These are phyloP conservation scores for Tryphoninae sp. DNA, from an alignment of 2,888 invertebrate genomes.

Conservation along the genomic window DNA sequence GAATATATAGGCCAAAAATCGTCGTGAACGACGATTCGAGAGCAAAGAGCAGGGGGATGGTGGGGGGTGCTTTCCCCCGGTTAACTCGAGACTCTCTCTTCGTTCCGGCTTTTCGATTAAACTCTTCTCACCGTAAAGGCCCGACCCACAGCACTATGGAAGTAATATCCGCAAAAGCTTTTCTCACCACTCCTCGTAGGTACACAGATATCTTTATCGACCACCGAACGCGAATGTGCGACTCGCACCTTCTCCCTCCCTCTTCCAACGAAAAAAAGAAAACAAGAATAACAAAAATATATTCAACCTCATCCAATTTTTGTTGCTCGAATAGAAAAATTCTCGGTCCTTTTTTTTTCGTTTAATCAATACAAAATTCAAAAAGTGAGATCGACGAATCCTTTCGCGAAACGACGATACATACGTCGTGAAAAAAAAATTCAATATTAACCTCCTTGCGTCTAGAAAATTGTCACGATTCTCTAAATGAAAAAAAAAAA, in stretches of 20 bases:
- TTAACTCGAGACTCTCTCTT: background rate
- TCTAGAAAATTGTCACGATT: too few species aligned
- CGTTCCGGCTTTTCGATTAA: conserved; percentile 43
- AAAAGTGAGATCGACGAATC: too few species aligned
- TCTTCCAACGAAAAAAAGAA: too few species aligned
- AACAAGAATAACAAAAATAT: too few species aligned
- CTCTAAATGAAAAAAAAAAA: too few species aligned
- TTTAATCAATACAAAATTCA: too few species aligned
- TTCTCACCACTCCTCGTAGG: conserved; percentile 15
- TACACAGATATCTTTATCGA: background rate
- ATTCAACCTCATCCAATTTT: too few species aligned
- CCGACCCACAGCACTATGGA: background rate
- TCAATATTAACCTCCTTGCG: too few species aligned
- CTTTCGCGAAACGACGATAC: too few species aligned
- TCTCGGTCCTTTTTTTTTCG: too few species aligned
- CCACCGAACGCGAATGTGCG: background rate
- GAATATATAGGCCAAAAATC: conserved; percentile 18
- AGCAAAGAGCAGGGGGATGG: conserved; percentile 3
- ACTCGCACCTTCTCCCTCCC: background rate
- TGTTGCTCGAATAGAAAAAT: too few species aligned
- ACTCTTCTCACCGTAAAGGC: conserved; percentile 6
- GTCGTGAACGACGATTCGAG: background rate
- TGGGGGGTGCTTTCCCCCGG: background rate
- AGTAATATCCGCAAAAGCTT: conserved; percentile 52
- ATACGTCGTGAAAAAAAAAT: too few species aligned